phyloP scores from a whole-genome alignment of 2,113 vertebrate species.

The Rhinogobius similis region DNA sequence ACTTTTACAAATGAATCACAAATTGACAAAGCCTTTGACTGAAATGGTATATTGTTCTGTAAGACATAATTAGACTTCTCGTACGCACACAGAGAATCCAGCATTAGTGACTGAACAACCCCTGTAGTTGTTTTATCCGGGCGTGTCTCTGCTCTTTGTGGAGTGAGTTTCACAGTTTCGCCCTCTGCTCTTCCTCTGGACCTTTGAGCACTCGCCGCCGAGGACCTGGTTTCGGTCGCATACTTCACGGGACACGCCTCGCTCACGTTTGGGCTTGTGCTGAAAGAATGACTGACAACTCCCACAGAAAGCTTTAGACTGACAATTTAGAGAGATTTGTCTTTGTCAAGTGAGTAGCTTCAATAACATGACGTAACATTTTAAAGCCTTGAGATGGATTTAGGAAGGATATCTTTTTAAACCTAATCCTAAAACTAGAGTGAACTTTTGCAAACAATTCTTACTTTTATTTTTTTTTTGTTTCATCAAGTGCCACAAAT shows the following conservation, averaged over 20 bases:
- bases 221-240: neutral
- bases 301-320: neutral
- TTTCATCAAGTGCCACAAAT: no score
- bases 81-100: neutral
- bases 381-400: no score
- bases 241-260: neutral
- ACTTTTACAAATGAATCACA: no score
- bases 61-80: neutral
- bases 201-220: neutral
- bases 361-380: no score
- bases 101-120: neutral
- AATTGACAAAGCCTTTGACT: no score
- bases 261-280: neutral
- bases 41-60: neutral
- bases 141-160: neutral
- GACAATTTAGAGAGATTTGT: neutral
- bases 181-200: neutral
- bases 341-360: neutral
- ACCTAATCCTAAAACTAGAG: no score
- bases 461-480: no score
- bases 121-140: neutral
- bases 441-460: no score
- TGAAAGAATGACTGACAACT: neutral
- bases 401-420: no score
- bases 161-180: neutral